Evolutionary conservation across 2,888 invertebrate genomes (phyloP), one percentile per base, ranked within the genome.

Genomic region (Myathropa florea): DNA sequence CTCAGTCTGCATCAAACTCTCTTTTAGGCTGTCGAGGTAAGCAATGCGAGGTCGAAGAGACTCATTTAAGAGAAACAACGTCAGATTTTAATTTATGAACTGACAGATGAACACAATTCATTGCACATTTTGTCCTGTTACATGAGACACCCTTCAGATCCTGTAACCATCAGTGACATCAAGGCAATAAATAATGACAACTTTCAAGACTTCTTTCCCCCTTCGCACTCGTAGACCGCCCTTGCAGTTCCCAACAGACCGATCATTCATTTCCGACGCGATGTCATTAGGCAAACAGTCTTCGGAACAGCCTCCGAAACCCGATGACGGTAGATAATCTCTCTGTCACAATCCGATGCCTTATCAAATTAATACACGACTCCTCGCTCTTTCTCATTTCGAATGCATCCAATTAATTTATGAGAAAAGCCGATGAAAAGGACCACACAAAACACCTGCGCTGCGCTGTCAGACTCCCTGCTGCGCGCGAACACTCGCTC

Each of bases 401-500:
- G 18, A 59, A 75, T 71, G 70, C 28, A 60, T 64, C 33, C 70
- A 63, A 83, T 71, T 83, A 73, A 70, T 75, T 79, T 70, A 53
- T 59, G 59, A 73, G 26, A 63, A 67, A 67, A 12, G 24, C n/a
- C 67, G 28, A 72, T 26, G 65, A 33, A 53, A 71, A 65, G 61
- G 70, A 76, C 70, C 70, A 76, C 76, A 84, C 36, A 81, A 76
- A 85, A 72, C 85, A 85, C 59, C 85, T 85, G 85, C 85, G 53
- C 70, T 23, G 78, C 65, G 60, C 30, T 46, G 46, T 46, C 18
- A 9, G 46, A 46, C 46, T 18, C 46, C 46, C n/a, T 63, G 39
- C 61, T 33, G 60, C 79, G 83, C 83, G 78, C 83, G 71, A 86
- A 83, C 71, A 78, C 86, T 78, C 83, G 18, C 46, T 46, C 46